These are phyloP conservation scores for Delphinapterus leucas DNA, from an alignment of 2,113 vertebrate genomes.

Conservation along the genomic window DNA sequence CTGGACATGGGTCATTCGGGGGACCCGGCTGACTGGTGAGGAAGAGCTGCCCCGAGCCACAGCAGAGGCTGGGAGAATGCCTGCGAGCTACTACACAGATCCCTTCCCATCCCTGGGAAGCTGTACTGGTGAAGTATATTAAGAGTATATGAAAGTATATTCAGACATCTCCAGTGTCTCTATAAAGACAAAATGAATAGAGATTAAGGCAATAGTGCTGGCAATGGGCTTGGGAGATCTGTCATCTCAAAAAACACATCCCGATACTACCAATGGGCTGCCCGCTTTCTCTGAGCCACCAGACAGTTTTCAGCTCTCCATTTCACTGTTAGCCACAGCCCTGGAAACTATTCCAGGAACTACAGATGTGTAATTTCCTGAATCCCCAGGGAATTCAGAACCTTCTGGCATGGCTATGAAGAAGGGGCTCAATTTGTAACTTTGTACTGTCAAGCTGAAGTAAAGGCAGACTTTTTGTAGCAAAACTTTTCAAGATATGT, in stretches of 20 bases:
- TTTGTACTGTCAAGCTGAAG: not conserved
- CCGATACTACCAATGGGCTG: not conserved
- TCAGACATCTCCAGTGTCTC: not conserved
- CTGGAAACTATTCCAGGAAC: conserved; percentile 16
- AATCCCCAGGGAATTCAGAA: conserved; percentile 1
- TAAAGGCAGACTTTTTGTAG: not conserved
- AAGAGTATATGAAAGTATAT: not conserved
- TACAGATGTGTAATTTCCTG: not conserved
- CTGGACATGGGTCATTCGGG: not conserved
- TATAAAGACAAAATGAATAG: not conserved
- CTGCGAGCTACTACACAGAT: too few species aligned
- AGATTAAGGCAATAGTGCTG: not conserved
- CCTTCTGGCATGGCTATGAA: not conserved
- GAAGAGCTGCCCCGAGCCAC: not conserved
- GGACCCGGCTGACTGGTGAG: not conserved
- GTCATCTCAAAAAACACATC: not conserved
- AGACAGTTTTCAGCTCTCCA: not conserved
- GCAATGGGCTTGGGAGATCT: not conserved
- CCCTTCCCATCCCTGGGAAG: not conserved
- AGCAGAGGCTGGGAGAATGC: not conserved
- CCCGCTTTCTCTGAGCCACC: conserved; percentile 16
- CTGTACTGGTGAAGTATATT: not conserved
- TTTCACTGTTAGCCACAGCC: conserved; percentile 25
- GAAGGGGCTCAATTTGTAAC: not conserved
- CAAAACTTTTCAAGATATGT: not conserved